phyloP scores from a whole-genome alignment of 2,797 vertebrate genomes.

The Phoebastria nigripes region DNA sequence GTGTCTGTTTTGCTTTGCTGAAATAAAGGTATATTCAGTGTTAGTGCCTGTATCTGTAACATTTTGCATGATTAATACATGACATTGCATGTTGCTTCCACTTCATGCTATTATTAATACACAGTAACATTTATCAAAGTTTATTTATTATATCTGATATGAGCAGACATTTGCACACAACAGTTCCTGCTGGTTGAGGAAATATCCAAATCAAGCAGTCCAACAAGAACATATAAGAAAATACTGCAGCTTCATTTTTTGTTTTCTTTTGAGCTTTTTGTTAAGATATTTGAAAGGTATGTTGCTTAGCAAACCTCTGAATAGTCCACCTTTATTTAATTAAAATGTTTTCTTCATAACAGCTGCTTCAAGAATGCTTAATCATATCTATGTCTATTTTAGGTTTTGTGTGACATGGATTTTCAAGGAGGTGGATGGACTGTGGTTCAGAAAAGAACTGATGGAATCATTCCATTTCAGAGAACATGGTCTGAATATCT shows the following conservation, averaged over 20 bases:
- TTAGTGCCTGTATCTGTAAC: neutral
- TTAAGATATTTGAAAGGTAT: neutral
- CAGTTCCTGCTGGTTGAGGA: neutral
- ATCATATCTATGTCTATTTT: neutral
- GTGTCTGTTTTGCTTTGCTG: neutral
- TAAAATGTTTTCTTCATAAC: neutral
- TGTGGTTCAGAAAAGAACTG: conserved; percentile 86
- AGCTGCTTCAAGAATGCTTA: neutral
- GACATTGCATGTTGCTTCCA: neutral
- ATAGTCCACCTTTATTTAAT: neutral
- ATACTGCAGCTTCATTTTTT: neutral
- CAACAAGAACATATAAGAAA: neutral
- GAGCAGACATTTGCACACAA: neutral
- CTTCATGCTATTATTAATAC: neutral
- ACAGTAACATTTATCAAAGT: neutral
- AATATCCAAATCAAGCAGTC: neutral
- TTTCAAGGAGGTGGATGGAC: conserved; percentile 93
- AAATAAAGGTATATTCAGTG: neutral
- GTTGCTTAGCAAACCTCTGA: neutral
- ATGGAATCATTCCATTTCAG: conserved; percentile 85
- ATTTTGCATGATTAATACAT: neutral
- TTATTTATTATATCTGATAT: neutral
- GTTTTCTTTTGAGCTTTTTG: neutral
- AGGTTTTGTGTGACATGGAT: conserved; percentile 97
- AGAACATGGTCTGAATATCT: conserved; percentile 85